Base-by-base conservation (phyloP, 2,797 vertebrate genomes). In the Enteromius trimaculatus region DNA sequence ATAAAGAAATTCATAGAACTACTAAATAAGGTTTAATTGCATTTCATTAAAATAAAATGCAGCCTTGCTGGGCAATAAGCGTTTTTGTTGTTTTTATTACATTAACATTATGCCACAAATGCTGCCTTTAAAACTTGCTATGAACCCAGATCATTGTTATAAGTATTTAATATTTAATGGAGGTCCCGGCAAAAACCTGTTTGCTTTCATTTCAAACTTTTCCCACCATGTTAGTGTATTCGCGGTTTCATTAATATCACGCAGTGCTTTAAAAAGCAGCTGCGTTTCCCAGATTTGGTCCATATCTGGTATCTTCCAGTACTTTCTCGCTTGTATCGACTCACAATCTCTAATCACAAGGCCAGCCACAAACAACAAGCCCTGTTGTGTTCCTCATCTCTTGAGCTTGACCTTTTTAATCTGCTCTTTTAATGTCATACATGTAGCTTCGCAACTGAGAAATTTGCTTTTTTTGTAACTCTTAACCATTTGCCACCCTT, bases 121-220 rank as follows among this genome's bases (percentile, higher is more conserved):
- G 58, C 19, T 14, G 17, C 29, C 0, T 74, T 11, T 31, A 58
- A 23, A 75, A 7, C 21, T 77, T 79, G 71, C 80, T 11, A 11
- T 74, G 6, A 62, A 29, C 58, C 1, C 37, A 4, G 4, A 29
- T 13, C 16, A 2, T 47, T 29, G 19, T 19, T 29, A 14, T 17
- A 42, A 42, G 21, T 11, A 3, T 58, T 58, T n/a, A 21, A 37
- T 58, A 26, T 68, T 31, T 39, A 55, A 51, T 51, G 7, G 42
- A 65, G 23, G 16, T 42, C 26, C n/a, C 16, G 29, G 16, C 16
- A 19, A 19, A 47, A 21, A 19, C 29, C 23, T 87, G 80, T 88
- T 77, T 88, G 84, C 64, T 55, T 55, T 55, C 21, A 64, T 90
- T 82, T 94, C 95, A 93, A 93, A 95, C 93, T 92, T 90, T 23